These are phyloP conservation scores for Polydrusus cervinus DNA, from an alignment of 2,888 invertebrate genomes.

Conservation along the genomic window DNA sequence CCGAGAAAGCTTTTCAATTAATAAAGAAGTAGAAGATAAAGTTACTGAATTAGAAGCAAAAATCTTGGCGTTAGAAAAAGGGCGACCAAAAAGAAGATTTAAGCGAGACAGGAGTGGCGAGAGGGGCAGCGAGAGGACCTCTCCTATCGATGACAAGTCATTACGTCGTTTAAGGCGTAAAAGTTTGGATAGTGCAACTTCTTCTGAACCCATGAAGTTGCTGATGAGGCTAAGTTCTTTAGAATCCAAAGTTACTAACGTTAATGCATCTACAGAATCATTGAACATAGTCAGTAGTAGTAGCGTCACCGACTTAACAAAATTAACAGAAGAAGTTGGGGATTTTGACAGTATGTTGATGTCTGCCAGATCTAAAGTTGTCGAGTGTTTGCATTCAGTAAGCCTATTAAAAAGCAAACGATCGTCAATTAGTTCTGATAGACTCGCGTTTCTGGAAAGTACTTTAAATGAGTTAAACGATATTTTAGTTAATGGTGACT, in stretches of 20 bases:
- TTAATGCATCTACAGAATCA: constrained; percentile 76
- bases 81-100: constrained; percentile 69
- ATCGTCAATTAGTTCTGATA: constrained; percentile 79
- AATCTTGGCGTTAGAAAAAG: constrained; percentile 79
- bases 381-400: constrained; percentile 80
- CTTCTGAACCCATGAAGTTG: constrained; percentile 87
- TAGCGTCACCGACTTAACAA: constrained; percentile 69
- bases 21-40: constrained; percentile 90
- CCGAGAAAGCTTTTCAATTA: constrained; percentile 85
- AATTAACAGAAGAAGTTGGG: constrained; percentile 64
- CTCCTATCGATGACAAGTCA: constrained; percentile 67
- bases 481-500: constrained; percentile 71
- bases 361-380: constrained; percentile 79
- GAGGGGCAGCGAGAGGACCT: constrained; percentile 65
- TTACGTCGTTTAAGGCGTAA: constrained; percentile 77
- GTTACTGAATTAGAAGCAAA: constrained; percentile 86
- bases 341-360: constrained; percentile 78
- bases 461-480: constrained; percentile 78
- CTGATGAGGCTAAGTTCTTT: constrained; percentile 83
- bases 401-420: constrained; percentile 77
- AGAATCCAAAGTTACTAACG: constrained; percentile 84
- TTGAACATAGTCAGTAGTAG: constrained; percentile 71
- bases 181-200: constrained; percentile 85
- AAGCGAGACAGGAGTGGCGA: constrained; percentile 73
- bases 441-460: constrained; percentile 79